A percentile compares a stretch with the other conserved stretches of the same genome.
These are phyloP conservation scores for Porites lobata DNA, from an alignment of 92 coral and sea anemone species.

Conservation along the genomic window DNA sequence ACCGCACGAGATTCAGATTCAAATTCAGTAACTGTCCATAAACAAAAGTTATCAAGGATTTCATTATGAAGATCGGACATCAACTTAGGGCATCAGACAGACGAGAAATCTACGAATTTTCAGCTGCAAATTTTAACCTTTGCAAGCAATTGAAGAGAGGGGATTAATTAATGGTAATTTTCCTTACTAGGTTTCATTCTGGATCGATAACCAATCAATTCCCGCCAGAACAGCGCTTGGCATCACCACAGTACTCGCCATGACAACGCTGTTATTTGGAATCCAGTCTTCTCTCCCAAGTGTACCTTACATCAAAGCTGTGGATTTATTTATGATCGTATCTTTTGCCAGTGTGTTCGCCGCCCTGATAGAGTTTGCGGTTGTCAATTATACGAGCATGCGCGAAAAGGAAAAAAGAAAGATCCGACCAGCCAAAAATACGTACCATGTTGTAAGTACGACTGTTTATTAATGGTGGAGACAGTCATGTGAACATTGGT, in stretches of 20 bases:
- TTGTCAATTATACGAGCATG: constrained; percentile 70
- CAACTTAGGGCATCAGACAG: too few relatives aligned
- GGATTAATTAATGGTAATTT: not conserved
- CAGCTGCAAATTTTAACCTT: not conserved
- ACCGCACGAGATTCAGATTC: too few relatives aligned
- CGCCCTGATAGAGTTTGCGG: constrained; percentile 80
- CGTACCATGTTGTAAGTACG: constrained; percentile 43
- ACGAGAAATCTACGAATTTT: not conserved
- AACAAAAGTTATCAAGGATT: too few relatives aligned
- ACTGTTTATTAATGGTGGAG: not conserved
- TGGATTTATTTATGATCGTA: constrained; percentile 74
- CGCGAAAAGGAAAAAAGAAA: constrained; percentile 47
- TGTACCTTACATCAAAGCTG: constrained; percentile 82
- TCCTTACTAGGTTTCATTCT: constrained; percentile 64
- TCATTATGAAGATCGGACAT: too few relatives aligned
- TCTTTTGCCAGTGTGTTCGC: constrained; percentile 75
- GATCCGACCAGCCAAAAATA: not conserved
- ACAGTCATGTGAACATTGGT: too few relatives aligned
- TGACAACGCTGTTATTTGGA: constrained; percentile 79
- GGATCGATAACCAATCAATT: constrained; percentile 76
- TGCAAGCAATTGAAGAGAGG: not conserved
- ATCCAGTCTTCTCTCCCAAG: constrained; percentile 74
- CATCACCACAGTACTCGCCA: constrained; percentile 80
- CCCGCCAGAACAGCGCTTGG: constrained; percentile 85
- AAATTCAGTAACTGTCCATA: too few relatives aligned